Base-by-base conservation (phyloP, 2,113 vertebrate species). In the Gadus macrocephalus region DNA sequence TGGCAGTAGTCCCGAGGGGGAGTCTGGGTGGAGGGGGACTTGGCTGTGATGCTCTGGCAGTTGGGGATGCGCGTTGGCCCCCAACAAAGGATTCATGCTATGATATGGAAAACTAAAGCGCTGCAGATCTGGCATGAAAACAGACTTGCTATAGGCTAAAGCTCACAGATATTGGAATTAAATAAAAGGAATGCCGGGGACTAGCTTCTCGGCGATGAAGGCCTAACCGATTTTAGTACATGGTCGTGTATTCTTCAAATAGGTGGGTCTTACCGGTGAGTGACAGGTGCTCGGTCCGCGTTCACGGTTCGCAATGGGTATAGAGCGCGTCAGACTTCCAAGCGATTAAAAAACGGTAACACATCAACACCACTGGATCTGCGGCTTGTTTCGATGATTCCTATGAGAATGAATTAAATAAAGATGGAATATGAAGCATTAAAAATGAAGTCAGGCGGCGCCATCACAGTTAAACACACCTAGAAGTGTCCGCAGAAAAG, bases 11-110 rank as follows among this genome's bases (percentile, higher is more conserved):
- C 85, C 72, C 14, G 93, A 91, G n/a, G 90, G 92, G 4, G 93
- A 93, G n/a, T 91, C 87, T 38, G 88, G 87, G 73, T 90, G 91
- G 81, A 85, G 81, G 75, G 88, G 74, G 15, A 82, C 84, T 11
- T 74, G 49, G 71, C 91, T 90, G 78, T 76, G 89, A 73, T 93
- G 93, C 84, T 93, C 91, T 64, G 82, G 85, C 72, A 90, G 90
- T 71, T 94, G 89, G 74, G 93, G 89, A 88, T 93, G 91, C 79
- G 93, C 85, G 78, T 90, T 93, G 70, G 91, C 90, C 67, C 93
- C 93, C 87, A 96, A 90, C 88, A 95, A 89, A 87, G 95, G 94
- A 91, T 96, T 96, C 95, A 97, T 97, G 89, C 90, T 92, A 88
- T 87, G 87, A 83, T 87, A 87, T 66, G 89, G 87, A 75, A 93